Conservation (phyloP, 2,888 invertebrate genomes). For the Plagodis pulveraria region DNA sequence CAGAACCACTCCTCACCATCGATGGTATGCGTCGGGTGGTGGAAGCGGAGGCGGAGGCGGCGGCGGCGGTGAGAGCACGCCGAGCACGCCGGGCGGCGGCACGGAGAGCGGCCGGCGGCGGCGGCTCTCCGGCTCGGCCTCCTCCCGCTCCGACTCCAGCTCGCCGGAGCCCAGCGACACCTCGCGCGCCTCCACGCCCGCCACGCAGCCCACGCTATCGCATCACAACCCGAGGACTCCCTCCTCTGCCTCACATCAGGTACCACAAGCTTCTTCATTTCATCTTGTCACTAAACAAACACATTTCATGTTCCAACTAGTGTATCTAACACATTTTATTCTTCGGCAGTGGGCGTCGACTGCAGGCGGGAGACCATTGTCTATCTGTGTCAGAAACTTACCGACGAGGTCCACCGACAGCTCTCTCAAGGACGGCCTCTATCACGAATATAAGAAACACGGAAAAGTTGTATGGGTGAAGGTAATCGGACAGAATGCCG, state of each 20-base stretch:
- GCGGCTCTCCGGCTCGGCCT: slow-evolving; percentile 82
- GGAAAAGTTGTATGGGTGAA: slow-evolving; percentile 98
- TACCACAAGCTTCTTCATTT: slow-evolving; percentile 18
- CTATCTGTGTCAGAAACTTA: slow-evolving; percentile 96
- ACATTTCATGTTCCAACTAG: no score
- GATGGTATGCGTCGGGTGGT: slow-evolving; percentile 73
- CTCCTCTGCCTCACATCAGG: slow-evolving; percentile 62
- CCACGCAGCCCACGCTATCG: slow-evolving; percentile 70
- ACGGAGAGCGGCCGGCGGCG: slow-evolving; percentile 76
- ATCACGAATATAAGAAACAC: slow-evolving; percentile 99
- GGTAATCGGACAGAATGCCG: slow-evolving; percentile 95
- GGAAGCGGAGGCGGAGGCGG: slow-evolving; percentile 27
- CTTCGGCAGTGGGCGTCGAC: slow-evolving; percentile 85
- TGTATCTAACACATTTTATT: slow-evolving; percentile 21
- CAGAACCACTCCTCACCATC: slow-evolving; percentile 64
- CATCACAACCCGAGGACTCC: slow-evolving; percentile 65
- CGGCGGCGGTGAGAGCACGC: slow-evolving; percentile 61
- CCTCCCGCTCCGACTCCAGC: slow-evolving; percentile 81
- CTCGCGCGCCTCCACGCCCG: slow-evolving; percentile 85
- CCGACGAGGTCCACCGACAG: slow-evolving; percentile 96
- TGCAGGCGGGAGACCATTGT: slow-evolving; percentile 90
- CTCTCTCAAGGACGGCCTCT: slow-evolving; percentile 98
- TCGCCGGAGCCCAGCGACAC: slow-evolving; percentile 86
- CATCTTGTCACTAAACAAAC: no score
- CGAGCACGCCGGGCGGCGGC: slow-evolving; percentile 77